These are phyloP conservation scores for Lomographa bimaculata DNA, from an alignment of 2,888 invertebrate genomes.

Conservation along the genomic window DNA sequence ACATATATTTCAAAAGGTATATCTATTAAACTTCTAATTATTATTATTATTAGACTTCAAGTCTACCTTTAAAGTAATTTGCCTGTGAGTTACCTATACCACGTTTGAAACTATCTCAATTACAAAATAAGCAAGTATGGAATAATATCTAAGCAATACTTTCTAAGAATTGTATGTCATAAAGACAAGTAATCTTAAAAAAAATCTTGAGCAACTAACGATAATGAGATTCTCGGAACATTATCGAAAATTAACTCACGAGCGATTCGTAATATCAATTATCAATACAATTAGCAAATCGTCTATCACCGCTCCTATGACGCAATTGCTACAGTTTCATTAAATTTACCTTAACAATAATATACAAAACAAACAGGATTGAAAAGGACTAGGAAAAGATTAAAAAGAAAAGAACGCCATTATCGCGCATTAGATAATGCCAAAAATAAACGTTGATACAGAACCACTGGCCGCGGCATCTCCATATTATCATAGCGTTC, in stretches of 20 bases:
- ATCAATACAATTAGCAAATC: conserved; percentile 35
- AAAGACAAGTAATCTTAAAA: conserved; percentile 28
- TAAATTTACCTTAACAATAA: conserved; percentile 1
- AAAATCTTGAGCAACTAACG: conserved; percentile 32
- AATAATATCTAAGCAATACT: conserved; percentile 20
- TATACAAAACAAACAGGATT: too few species aligned
- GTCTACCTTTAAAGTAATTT: too few species aligned
- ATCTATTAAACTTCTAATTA: too few species aligned
- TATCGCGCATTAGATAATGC: conserved; percentile 10
- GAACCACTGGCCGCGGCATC: conserved; percentile 57
- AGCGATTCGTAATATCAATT: conserved; percentile 24
- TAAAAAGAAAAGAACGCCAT: conserved; percentile 9
- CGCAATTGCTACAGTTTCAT: conserved; percentile 22
- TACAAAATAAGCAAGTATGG: conserved; percentile 9
- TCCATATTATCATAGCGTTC: conserved; percentile 75
- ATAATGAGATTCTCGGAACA: conserved; percentile 33
- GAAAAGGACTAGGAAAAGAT: too few species aligned
- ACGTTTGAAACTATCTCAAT: too few species aligned
- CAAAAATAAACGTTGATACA: conserved; percentile 27
- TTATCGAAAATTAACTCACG: conserved; percentile 34
- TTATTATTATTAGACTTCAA: too few species aligned
- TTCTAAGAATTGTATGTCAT: conserved; percentile 29
- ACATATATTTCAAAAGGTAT: too few species aligned
- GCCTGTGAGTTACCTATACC: too few species aligned
- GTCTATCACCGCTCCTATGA: conserved; percentile 16